Evolutionary conservation across 2,888 invertebrate species (phyloP).

Genomic region (Beris chalybata): DNA sequence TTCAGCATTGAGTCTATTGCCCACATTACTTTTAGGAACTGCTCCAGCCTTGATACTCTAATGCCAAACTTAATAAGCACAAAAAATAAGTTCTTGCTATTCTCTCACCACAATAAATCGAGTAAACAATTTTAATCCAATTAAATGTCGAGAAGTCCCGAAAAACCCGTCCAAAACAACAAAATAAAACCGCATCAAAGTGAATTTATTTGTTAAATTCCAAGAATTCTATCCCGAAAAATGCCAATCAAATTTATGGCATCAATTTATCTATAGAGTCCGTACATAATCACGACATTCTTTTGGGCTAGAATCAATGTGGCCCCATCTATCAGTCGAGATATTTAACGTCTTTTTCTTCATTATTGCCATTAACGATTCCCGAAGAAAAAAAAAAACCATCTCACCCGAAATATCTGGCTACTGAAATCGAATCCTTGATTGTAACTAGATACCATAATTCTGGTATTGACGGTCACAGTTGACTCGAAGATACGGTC

Average conservation of each 20-base stretch:
- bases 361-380: neutral
- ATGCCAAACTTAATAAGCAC: too few species aligned
- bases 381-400: neutral
- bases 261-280: conserved; percentile 25
- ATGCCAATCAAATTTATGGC: conserved; percentile 27
- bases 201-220: conserved; percentile 12
- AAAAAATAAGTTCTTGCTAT: too few species aligned
- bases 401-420: conserved; percentile 6
- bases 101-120: too few species aligned
- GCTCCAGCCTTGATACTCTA: too few species aligned
- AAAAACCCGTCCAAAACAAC: too few species aligned
- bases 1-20: too few species aligned
- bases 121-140: too few species aligned
- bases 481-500: too few species aligned
- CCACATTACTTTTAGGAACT: too few species aligned
- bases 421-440: conserved; percentile 21
- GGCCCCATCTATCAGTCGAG: conserved; percentile 16
- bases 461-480: neutral
- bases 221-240: conserved; percentile 18
- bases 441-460: conserved; percentile 8
- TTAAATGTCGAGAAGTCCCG: too few species aligned
- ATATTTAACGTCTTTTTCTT: conserved; percentile 6
- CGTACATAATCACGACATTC: conserved; percentile 15
- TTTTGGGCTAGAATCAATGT: conserved; percentile 4
- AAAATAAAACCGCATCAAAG: conserved; percentile 10